A percentile compares a stretch with the other conserved stretches of the same genome.
These are phyloP conservation scores for Eubasilissa splendida DNA, from an alignment of 2,888 invertebrate genomes.

Conservation along the genomic window DNA sequence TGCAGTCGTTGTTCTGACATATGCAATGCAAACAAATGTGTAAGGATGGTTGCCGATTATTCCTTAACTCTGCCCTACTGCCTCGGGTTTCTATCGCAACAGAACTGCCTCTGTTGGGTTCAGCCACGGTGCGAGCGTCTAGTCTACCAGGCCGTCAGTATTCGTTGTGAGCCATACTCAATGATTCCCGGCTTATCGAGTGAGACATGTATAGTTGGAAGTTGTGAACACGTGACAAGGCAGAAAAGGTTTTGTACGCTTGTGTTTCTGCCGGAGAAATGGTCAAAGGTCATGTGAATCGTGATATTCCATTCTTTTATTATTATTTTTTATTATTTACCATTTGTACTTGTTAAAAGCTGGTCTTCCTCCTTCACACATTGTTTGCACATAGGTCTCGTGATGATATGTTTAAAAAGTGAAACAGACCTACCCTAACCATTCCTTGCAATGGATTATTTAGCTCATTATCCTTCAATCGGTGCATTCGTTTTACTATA, in stretches of 20 bases:
- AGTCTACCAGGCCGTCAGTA: no score
- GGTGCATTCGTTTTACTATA: not conserved
- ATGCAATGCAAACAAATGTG: slow-evolving; percentile 74
- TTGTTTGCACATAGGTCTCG: slow-evolving; percentile 84
- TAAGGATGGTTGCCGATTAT: slow-evolving; percentile 68
- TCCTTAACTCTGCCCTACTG: slow-evolving; percentile 1
- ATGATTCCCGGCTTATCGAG: slow-evolving; percentile 16
- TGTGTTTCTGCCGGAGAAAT: slow-evolving; percentile 42
- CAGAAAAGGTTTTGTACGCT: slow-evolving; percentile 56
- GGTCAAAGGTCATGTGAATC: not conserved
- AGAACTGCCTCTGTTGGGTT: no score
- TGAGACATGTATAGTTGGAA: slow-evolving; percentile 57
- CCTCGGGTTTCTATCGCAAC: not conserved
- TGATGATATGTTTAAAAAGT: not conserved
- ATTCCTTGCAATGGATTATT: not conserved
- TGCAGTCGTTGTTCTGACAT: slow-evolving; percentile 50
- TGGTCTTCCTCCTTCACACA: slow-evolving; percentile 88
- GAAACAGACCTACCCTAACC: not conserved
- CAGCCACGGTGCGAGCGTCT: no score
- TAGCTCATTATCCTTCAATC: not conserved
- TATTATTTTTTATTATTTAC: slow-evolving; percentile 10
- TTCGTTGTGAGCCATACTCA: slow-evolving; percentile 15
- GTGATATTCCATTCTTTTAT: slow-evolving; percentile 9
- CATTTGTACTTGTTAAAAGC: slow-evolving; percentile 64
- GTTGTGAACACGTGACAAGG: slow-evolving; percentile 49